These are phyloP conservation scores for Drosophila ezoana DNA, from an alignment of 2,888 invertebrate species.

Conservation along the genomic window DNA sequence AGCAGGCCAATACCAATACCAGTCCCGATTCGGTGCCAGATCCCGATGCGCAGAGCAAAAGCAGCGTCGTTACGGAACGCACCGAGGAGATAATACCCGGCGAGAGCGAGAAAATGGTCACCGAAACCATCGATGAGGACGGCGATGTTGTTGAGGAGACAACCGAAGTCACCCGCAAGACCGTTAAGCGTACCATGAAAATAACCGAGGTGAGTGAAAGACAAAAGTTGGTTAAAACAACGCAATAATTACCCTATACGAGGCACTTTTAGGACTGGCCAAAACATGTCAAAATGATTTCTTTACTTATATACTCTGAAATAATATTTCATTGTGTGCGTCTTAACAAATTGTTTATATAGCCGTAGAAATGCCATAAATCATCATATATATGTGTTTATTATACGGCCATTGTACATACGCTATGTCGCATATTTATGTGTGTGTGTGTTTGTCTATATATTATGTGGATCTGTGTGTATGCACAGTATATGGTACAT, in stretches of 20 bases:
- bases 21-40: conserved; percentile 25
- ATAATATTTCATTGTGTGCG: conserved; percentile 53
- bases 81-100: conserved; percentile 79
- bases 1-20: conserved; percentile 45
- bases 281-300: conserved; percentile 60
- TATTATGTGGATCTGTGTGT: conserved; percentile 5
- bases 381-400: conserved; percentile 48
- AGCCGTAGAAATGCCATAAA: conserved; percentile 65
- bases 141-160: conserved; percentile 84
- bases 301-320: conserved; percentile 43
- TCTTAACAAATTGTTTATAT: conserved; percentile 77
- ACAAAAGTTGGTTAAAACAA: neutral
- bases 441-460: conserved; percentile 8
- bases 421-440: neutral
- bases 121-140: conserved; percentile 83
- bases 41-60: conserved; percentile 62
- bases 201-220: conserved; percentile 83
- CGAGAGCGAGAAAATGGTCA: conserved; percentile 81
- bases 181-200: conserved; percentile 84
- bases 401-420: conserved; percentile 34
- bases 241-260: neutral
- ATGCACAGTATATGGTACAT: conserved; percentile 31
- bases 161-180: conserved; percentile 84
- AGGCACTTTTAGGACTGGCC: conserved; percentile 4
- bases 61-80: conserved; percentile 63